These are phyloP conservation scores for Zosterops hypoxanthus DNA, from an alignment of 2,113 vertebrate genomes.

Conservation along the genomic window DNA sequence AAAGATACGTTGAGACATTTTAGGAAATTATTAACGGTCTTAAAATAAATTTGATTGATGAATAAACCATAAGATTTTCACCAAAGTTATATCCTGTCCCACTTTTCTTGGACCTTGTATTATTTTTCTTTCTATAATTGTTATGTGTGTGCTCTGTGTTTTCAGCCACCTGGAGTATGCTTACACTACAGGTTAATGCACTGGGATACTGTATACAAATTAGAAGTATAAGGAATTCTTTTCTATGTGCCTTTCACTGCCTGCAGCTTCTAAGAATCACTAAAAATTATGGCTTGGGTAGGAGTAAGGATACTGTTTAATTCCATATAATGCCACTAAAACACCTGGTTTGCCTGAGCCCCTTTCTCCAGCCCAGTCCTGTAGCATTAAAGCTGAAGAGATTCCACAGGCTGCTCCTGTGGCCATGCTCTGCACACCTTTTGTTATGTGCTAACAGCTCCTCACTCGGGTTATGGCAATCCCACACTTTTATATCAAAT, in stretches of 20 bases:
- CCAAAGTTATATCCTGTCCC: background rate
- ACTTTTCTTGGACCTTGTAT: background rate
- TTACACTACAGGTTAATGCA: background rate
- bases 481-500: background rate
- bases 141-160: background rate
- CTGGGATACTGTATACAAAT: background rate
- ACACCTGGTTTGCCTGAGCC: background rate
- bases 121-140: background rate
- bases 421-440: background rate
- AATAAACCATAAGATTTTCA: background rate
- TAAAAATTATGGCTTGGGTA: background rate
- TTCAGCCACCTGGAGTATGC: background rate
- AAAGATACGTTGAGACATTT: background rate
- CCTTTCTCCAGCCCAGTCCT: background rate
- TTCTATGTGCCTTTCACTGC: background rate
- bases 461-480: background rate
- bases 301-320: background rate
- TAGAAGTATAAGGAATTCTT: background rate
- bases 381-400: background rate
- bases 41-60: background rate
- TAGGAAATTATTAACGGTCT: background rate
- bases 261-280: background rate
- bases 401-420: background rate
- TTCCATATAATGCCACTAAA: background rate
- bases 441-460: background rate